Evolutionary conservation across 2,888 invertebrate genomes (phyloP), one percentile per base, ranked within the genome.

Genomic region (Scrobipalpa costella): DNA sequence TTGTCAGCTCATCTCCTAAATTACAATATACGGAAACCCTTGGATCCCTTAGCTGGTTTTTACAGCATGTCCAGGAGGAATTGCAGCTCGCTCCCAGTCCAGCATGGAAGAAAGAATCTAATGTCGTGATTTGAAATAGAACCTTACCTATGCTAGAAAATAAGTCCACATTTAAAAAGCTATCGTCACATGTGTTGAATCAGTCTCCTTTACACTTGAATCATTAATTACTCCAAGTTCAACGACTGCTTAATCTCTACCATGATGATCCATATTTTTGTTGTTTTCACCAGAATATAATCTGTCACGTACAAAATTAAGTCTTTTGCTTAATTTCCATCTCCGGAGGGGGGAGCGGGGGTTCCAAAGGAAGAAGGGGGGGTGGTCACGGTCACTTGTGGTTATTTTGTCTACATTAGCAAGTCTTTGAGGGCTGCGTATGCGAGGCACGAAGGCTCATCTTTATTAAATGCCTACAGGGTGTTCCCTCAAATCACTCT

Each of bases 231-330:
- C 13, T 13, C 5, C 40, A 13, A 44, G 44, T 44, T 44, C 44
- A 44, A 44, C 44, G 44, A 44, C 7, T n/a, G 11, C 15, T 27
- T n/a, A 33, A 27, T 27, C 9, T 13, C 15, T n/a, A 33, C 7
- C 7, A 15, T 44, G 59, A 44, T 59, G 21, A 21, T 13, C 19
- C n/a, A 21, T 21, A 59, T 44, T 59, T 49, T 61, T 38, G 15
- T 60, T 49, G 38, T 52, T 60, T 63, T 33, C 36, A 55, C 33
- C 1, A 40, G 44, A 5, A 57, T 50, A 50, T 73, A 73, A 76
- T 80, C 74, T 74, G 74, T 80, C 80, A 81, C 81, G 81, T 81
- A 77, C 73, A 75, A 78, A 81, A 82, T 82, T 79, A 81, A 83
- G 75, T 72, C 74, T 70, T 67, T 73, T 69, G 67, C 66, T 66